A percentile compares a stretch with the other conserved stretches of the same genome.
phyloP scores from a whole-genome alignment of 2,888 invertebrate species.

The Oligia strigilis region DNA sequence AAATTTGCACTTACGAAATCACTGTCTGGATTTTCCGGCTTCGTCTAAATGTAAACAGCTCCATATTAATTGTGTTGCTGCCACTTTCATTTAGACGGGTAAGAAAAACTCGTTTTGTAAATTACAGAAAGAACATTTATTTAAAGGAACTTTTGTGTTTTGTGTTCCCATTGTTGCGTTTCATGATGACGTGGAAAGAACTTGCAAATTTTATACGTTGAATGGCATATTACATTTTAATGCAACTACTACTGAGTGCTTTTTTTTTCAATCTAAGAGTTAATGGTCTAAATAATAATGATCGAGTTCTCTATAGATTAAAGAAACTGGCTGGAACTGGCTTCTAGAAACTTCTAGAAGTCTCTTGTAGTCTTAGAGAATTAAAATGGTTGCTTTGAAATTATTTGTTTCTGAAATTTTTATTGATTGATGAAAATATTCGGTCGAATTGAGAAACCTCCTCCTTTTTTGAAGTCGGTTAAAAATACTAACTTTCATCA shows the following conservation, averaged over 20 bases:
- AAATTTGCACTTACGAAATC: constrained; percentile 37
- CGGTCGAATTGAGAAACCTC: too few species aligned
- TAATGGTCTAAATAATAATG: too few species aligned
- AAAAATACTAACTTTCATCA: too few species aligned
- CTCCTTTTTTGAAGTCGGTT: too few species aligned
- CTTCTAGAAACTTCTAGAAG: neutral
- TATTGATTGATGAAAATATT: too few species aligned
- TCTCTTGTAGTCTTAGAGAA: neutral
- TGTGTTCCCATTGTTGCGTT: neutral
- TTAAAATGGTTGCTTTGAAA: neutral
- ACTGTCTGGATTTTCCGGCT: constrained; percentile 27
- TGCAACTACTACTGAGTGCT: neutral
- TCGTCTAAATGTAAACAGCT: constrained; percentile 20
- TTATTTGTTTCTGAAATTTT: too few species aligned
- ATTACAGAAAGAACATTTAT: neutral
- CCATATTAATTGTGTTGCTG: constrained; percentile 26
- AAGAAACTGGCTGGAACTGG: too few species aligned
- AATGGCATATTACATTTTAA: neutral
- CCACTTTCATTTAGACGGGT: constrained; percentile 4
- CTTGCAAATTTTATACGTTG: neutral
- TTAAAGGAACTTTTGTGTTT: neutral
- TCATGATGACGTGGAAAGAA: neutral
- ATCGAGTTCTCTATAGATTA: neutral
- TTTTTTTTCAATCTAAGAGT: neutral
- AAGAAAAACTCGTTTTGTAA: constrained; percentile 4